Conservation (phyloP, 2,888 invertebrate species). For the Agrotis exclamationis region DNA sequence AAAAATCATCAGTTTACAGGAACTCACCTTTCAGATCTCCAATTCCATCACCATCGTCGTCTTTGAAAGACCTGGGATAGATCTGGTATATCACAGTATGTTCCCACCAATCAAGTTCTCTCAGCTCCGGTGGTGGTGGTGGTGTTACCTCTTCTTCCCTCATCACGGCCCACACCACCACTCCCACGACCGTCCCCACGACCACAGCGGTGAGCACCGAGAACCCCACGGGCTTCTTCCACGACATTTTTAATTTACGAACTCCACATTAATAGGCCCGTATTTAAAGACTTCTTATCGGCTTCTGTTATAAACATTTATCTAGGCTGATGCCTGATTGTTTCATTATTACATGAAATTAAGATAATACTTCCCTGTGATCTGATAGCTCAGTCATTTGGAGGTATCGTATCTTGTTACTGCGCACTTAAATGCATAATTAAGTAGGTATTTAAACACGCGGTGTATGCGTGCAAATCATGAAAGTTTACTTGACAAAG, state of each 20-base stretch:
- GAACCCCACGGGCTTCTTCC: constrained; percentile 2
- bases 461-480: not conserved
- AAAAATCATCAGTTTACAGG: not conserved
- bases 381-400: constrained; percentile 18
- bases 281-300: constrained; percentile 60
- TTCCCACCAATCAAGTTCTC: constrained; percentile 85
- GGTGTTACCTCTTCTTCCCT: constrained; percentile 84
- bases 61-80: constrained; percentile 95
- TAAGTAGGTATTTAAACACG: not conserved
- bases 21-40: constrained; percentile 94
- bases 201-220: constrained; percentile 60
- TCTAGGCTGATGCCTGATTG: constrained; percentile 34
- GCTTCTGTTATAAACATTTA: constrained; percentile 30
- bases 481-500: not conserved
- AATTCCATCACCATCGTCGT: constrained; percentile 95
- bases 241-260: constrained; percentile 27
- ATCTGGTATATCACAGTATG: constrained; percentile 95
- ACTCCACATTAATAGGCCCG: not conserved
- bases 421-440: not conserved
- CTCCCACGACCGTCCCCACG: constrained; percentile 67
- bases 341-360: constrained; percentile 12
- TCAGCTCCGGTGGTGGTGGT: constrained; percentile 71
- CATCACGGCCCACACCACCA: constrained; percentile 74
- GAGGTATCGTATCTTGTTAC: constrained; percentile 9
- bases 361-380: constrained; percentile 21